A percentile compares a stretch with the other conserved stretches of the same genome.
Evolutionary conservation across 2,113 vertebrate genomes (phyloP).

Genomic region (Salvelinus namaycush): DNA sequence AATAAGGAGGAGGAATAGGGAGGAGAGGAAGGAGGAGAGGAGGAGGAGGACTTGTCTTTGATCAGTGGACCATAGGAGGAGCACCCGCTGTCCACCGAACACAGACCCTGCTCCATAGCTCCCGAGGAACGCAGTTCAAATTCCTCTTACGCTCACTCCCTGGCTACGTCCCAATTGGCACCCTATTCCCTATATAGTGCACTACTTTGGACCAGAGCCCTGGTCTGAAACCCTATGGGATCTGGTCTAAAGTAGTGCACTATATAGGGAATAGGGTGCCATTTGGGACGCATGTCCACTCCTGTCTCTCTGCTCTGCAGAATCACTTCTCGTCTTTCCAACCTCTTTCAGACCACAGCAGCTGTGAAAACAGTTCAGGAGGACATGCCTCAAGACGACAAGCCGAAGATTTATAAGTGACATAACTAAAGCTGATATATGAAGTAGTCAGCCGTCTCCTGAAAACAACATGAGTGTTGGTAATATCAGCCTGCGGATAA

Average conservation of each 20-base stretch:
- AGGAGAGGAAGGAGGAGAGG: not conserved
- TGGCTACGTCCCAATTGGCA: conserved; percentile 5
- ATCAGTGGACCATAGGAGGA: no score
- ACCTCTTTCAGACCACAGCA: conserved; percentile 53
- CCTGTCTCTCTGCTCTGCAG: conserved; percentile 27
- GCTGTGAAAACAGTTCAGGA: conserved; percentile 63
- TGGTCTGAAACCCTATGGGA: no score
- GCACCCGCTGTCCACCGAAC: not conserved
- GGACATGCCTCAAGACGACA: not conserved
- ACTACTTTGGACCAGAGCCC: no score
- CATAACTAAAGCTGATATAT: not conserved
- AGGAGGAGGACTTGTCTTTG: no score
- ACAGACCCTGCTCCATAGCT: conserved; percentile 57
- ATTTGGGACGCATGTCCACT: no score
- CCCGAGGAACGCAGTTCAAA: conserved; percentile 59
- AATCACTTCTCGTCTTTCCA: conserved; percentile 55
- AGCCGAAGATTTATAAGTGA: not conserved
- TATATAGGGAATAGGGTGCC: no score
- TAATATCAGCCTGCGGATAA: not conserved
- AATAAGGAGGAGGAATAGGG: conserved; percentile 33
- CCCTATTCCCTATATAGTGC: no score
- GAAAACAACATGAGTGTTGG: not conserved
- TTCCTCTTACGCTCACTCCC: conserved; percentile 51
- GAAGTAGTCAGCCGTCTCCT: not conserved
- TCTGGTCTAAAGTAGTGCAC: no score